Conservation (phyloP, 1,140 invertebrate genomes). For the Anthonomus grandis region DNA sequence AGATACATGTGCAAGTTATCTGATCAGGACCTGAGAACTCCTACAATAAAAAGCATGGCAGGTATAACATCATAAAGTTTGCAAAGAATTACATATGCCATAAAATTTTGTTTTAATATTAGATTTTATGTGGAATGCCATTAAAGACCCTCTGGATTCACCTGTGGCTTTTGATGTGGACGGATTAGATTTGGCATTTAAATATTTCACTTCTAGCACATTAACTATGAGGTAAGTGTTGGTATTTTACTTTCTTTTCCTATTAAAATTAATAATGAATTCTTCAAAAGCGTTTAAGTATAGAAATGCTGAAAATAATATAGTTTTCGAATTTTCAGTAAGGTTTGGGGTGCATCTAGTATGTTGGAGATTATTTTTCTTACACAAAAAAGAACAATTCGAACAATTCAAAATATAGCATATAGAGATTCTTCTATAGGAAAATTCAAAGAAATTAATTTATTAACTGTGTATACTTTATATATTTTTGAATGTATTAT, state of each 20-base stretch:
- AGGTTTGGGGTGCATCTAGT: too few relatives aligned
- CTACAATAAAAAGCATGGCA: slow-evolving; percentile 86
- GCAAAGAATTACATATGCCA: neutral
- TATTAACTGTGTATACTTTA: too few relatives aligned
- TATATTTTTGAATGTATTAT: too few relatives aligned
- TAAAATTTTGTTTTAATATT: slow-evolving; percentile 29
- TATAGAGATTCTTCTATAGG: too few relatives aligned
- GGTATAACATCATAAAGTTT: slow-evolving; percentile 52
- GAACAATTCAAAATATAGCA: too few relatives aligned
- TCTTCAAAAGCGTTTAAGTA: neutral
- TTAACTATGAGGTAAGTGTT: slow-evolving; percentile 72
- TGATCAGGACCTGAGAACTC: slow-evolving; percentile 83
- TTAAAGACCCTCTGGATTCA: slow-evolving; percentile 86
- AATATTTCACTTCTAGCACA: slow-evolving; percentile 91
- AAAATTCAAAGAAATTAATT: too few relatives aligned
- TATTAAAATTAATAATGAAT: neutral
- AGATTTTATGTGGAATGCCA: slow-evolving; percentile 92
- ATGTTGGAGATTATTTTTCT: too few relatives aligned
- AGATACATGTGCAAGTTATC: slow-evolving; percentile 90
- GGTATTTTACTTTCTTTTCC: neutral
- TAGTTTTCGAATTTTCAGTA: too few relatives aligned
- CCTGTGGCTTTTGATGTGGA: slow-evolving; percentile 84
- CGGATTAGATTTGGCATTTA: slow-evolving; percentile 86
- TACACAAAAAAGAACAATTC: too few relatives aligned
- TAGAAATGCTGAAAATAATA: too few relatives aligned